Evolutionary conservation across 2,113 vertebrate genomes (phyloP).

Genomic region (Notechis scutatus): DNA sequence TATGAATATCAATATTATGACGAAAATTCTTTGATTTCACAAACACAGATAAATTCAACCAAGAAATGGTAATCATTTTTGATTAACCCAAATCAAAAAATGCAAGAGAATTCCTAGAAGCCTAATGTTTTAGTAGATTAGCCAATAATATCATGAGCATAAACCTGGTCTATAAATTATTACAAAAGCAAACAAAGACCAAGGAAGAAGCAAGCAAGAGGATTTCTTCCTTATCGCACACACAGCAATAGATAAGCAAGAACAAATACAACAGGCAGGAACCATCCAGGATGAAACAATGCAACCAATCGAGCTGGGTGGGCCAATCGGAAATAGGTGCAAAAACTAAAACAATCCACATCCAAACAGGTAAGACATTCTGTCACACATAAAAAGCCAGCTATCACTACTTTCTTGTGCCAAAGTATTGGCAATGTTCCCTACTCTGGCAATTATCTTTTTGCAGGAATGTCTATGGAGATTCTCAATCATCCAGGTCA

Average conservation of each 20-base stretch:
- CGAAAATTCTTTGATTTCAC: background rate
- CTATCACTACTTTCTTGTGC: background rate
- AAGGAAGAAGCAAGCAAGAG: background rate
- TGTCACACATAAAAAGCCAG: background rate
- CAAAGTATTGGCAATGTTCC: background rate
- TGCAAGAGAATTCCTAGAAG: background rate
- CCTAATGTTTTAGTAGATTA: background rate
- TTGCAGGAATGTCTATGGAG: background rate
- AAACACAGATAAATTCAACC: background rate
- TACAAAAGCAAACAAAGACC: background rate
- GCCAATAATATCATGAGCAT: background rate
- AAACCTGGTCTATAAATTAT: background rate
- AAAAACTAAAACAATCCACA: background rate
- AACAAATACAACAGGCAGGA: background rate
- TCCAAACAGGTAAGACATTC: background rate
- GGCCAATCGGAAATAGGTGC: background rate
- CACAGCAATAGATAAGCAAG: background rate
- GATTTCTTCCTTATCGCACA: background rate
- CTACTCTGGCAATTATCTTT: background rate
- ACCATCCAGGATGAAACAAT: background rate
- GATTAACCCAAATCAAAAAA: background rate
- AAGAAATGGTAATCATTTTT: background rate
- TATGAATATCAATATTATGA: background rate
- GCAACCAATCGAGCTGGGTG: background rate
- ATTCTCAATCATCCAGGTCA: too few relatives aligned